These are phyloP conservation scores for Pogonomyrmex barbatus DNA, from an alignment of 1,140 invertebrate genomes.

Conservation along the genomic window DNA sequence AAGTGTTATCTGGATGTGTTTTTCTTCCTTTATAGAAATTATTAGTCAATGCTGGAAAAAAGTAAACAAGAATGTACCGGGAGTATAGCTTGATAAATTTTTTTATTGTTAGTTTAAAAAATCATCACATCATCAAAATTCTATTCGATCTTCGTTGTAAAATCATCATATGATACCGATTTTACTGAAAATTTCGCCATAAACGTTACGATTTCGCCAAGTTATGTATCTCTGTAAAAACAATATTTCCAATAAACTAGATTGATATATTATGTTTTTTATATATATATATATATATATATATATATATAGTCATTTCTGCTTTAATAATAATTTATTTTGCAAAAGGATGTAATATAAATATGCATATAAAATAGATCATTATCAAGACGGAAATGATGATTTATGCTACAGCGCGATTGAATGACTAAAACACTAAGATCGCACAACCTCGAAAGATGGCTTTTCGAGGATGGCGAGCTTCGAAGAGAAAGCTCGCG, in stretches of 20 bases:
- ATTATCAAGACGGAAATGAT: background rate
- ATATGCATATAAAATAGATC: background rate
- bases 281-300: too few species aligned
- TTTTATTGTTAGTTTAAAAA: constrained; percentile 23
- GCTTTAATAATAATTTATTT: too few species aligned
- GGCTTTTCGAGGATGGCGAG: background rate
- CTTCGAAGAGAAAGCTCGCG: background rate
- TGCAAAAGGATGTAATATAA: too few species aligned
- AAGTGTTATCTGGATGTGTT: background rate
- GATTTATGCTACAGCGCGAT: background rate
- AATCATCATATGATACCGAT: too few species aligned
- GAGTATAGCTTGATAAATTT: background rate
- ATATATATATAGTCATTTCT: too few species aligned
- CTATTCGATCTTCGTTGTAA: background rate
- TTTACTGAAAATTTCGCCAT: background rate
- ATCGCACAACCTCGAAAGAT: background rate
- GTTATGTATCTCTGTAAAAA: background rate
- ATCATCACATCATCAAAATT: background rate
- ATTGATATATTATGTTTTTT: background rate
- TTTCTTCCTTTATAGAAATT: background rate
- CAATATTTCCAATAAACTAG: background rate
- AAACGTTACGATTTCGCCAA: background rate
- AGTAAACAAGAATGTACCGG: background rate
- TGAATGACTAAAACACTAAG: background rate
- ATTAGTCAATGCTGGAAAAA: background rate